Evolutionary conservation across 2,113 vertebrate species (phyloP).

Genomic region (Tor tambroides): DNA sequence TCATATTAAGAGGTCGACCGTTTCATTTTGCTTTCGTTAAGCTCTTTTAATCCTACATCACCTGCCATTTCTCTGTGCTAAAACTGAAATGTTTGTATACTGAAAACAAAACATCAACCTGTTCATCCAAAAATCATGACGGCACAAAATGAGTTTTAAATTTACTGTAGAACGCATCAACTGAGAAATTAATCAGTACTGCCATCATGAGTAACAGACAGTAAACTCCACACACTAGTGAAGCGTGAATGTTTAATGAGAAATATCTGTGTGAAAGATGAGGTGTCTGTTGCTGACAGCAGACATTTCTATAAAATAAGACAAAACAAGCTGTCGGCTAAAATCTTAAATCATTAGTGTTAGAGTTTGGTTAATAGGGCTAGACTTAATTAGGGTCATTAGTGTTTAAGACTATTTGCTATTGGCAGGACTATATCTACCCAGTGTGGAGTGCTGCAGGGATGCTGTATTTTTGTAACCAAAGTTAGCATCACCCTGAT

Average conservation of each 20-base stretch:
- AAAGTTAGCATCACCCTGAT: neutral
- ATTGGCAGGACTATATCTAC: neutral
- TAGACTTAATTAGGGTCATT: neutral
- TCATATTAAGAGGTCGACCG: conserved; percentile 47
- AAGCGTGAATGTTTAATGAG: neutral
- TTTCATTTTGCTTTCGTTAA: neutral
- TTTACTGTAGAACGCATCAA: neutral
- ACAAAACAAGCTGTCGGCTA: neutral
- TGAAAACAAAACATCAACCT: neutral
- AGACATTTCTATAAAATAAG: neutral
- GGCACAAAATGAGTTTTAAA: neutral
- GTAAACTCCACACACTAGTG: neutral
- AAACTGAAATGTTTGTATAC: neutral
- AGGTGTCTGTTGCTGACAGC: neutral
- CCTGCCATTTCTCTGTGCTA: conserved; percentile 3
- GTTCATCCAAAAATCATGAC: neutral
- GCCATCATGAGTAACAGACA: neutral
- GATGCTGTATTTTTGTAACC: neutral
- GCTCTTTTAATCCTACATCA: conserved; percentile 8
- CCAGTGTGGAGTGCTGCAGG: neutral
- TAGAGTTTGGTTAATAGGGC: neutral
- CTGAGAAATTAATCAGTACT: neutral
- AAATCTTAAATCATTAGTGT: neutral
- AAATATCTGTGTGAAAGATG: neutral
- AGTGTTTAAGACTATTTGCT: neutral